Percentiles rank a stretch among this genome's conserved stretches.
These are phyloP conservation scores for Oscheius sp. DNA, from an alignment of 2,888 invertebrate genomes.

Conservation along the genomic window DNA sequence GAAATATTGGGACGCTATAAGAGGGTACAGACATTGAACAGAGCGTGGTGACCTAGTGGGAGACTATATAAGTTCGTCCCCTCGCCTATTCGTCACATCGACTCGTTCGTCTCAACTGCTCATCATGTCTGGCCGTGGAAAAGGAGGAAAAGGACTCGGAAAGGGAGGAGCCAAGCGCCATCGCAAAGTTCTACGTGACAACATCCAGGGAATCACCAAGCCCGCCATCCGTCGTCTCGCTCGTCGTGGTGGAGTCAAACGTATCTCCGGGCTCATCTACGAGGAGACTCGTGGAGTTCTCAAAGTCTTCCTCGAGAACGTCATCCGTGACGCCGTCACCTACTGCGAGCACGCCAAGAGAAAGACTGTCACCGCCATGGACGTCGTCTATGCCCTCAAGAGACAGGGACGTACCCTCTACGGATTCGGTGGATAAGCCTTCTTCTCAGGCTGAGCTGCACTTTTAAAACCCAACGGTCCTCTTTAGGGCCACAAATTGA, in stretches of 20 bases:
- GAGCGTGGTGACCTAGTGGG: neutral
- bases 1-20: too few relatives aligned
- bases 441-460: neutral
- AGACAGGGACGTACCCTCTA: constrained; percentile 43
- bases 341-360: constrained; percentile 89
- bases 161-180: neutral
- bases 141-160: neutral
- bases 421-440: too few relatives aligned
- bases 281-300: constrained; percentile 65
- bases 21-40: neutral
- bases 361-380: constrained; percentile 89
- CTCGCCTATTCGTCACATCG: neutral
- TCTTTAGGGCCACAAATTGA: constrained; percentile 58
- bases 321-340: constrained; percentile 86
- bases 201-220: neutral
- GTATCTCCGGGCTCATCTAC: constrained; percentile 39
- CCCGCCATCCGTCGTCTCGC: neutral
- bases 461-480: constrained; percentile 58
- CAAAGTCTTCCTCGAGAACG: constrained; percentile 82
- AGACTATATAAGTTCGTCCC: neutral
- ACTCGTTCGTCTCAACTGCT: neutral
- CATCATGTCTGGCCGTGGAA: too few relatives aligned
- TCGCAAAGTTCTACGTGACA: neutral
- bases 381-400: constrained; percentile 81
- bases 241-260: too few relatives aligned